These are phyloP conservation scores for Adineta ricciae DNA, from an alignment of 2,888 invertebrate genomes.

Conservation along the genomic window DNA sequence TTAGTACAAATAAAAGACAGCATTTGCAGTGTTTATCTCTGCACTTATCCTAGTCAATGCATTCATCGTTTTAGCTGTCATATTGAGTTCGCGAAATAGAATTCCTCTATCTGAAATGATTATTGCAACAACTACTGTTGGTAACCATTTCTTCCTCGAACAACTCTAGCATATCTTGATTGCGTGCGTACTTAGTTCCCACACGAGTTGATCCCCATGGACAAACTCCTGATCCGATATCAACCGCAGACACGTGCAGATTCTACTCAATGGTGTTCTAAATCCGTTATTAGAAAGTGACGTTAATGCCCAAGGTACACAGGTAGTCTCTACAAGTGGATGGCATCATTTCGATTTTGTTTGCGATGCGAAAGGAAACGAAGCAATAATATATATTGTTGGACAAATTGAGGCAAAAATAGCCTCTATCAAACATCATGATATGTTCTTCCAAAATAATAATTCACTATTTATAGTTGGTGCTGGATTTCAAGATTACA, in stretches of 20 bases:
- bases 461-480: background rate
- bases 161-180: too few species aligned
- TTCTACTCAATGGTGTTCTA: background rate
- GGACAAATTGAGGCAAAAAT: background rate
- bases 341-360: background rate
- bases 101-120: too few species aligned
- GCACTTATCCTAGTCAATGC: background rate
- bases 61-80: background rate
- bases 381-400: background rate
- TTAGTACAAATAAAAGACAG: background rate
- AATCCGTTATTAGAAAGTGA: background rate
- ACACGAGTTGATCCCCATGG: background rate
- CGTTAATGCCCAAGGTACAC: background rate
- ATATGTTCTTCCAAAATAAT: too few species aligned
- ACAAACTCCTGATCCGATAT: background rate
- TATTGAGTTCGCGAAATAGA: background rate
- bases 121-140: too few species aligned
- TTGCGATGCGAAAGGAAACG: background rate
- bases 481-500: background rate
- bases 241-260: background rate
- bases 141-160: too few species aligned
- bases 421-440: background rate
- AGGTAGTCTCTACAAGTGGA: background rate
- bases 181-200: background rate
- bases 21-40: background rate